Conservation (phyloP, 2,888 invertebrate genomes). For the Lathronympha strigana region DNA sequence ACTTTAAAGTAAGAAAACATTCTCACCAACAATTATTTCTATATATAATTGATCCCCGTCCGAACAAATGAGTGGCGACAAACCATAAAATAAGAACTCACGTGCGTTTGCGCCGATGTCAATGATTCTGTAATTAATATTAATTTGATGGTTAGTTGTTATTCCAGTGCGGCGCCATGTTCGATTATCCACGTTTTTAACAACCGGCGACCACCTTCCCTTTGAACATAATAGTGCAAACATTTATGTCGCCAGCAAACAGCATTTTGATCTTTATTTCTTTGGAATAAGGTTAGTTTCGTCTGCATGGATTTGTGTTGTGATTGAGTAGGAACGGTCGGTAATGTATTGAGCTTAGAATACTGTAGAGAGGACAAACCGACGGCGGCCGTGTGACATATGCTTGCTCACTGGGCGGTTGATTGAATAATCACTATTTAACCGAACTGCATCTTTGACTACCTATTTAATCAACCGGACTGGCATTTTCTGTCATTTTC, state of each 20-base stretch:
- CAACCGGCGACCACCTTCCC: constrained; percentile 66
- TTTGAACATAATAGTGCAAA: constrained; percentile 59
- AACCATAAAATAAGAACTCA: constrained; percentile 65
- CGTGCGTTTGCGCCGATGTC: constrained; percentile 71
- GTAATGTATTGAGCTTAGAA: no score
- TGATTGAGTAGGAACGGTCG: constrained; percentile 59
- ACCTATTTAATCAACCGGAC: no score
- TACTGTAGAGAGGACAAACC: no score
- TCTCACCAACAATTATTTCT: neutral
- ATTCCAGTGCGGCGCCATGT: constrained; percentile 60
- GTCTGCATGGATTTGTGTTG: constrained; percentile 50
- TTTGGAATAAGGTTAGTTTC: constrained; percentile 56
- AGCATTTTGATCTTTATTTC: constrained; percentile 57
- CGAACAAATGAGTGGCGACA: constrained; percentile 45
- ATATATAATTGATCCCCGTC: constrained; percentile 6
- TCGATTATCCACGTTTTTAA: constrained; percentile 73
- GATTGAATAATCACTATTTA: no score
- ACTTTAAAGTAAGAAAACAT: neutral
- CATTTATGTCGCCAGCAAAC: constrained; percentile 49
- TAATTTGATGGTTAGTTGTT: constrained; percentile 79
- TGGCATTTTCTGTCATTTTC: no score
- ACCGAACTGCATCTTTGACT: no score
- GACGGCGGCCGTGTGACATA: no score
- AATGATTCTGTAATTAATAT: constrained; percentile 80
- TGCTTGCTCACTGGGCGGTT: no score